Conservation (phyloP, 2,888 invertebrate genomes). For the Drosophila antonietae region DNA sequence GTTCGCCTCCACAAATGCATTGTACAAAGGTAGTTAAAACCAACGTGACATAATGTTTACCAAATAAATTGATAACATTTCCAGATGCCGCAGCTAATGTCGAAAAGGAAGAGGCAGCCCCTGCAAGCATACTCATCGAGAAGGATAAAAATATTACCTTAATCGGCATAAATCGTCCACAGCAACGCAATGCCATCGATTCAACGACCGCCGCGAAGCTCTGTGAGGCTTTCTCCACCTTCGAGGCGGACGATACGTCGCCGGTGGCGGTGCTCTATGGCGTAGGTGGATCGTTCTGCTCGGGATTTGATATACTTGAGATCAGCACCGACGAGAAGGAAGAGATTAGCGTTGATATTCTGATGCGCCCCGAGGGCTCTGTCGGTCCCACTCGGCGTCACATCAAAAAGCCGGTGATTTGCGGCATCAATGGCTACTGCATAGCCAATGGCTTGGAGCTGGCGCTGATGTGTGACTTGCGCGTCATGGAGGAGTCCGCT, state of each 20-base stretch:
- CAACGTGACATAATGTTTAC: conserved; percentile 61
- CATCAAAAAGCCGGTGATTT: conserved; percentile 94
- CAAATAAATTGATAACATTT: not conserved
- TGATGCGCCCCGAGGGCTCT: conserved; percentile 85
- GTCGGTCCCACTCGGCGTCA: conserved; percentile 89
- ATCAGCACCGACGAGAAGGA: conserved; percentile 85
- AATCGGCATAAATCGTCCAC: conserved; percentile 94
- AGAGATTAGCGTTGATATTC: conserved; percentile 80
- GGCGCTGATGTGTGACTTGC: conserved; percentile 95
- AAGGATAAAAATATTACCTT: conserved; percentile 89
- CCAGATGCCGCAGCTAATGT: conserved; percentile 50
- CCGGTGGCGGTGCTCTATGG: conserved; percentile 93
- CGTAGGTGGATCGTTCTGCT: conserved; percentile 96
- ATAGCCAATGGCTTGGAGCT: conserved; percentile 96
- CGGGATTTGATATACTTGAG: conserved; percentile 95
- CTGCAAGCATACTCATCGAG: conserved; percentile 84
- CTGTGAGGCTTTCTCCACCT: conserved; percentile 89
- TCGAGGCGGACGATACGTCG: conserved; percentile 91
- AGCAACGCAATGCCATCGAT: conserved; percentile 93
- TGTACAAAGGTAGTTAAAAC: conserved; percentile 62
- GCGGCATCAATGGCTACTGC: conserved; percentile 95
- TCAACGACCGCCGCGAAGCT: conserved; percentile 88
- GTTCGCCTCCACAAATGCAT: conserved; percentile 47
- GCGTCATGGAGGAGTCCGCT: conserved; percentile 94
- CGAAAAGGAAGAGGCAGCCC: conserved; percentile 18